Evolutionary conservation across 2,797 vertebrate genomes (phyloP), one percentile per base, ranked within the genome.

Genomic region (Lutra lutra): DNA sequence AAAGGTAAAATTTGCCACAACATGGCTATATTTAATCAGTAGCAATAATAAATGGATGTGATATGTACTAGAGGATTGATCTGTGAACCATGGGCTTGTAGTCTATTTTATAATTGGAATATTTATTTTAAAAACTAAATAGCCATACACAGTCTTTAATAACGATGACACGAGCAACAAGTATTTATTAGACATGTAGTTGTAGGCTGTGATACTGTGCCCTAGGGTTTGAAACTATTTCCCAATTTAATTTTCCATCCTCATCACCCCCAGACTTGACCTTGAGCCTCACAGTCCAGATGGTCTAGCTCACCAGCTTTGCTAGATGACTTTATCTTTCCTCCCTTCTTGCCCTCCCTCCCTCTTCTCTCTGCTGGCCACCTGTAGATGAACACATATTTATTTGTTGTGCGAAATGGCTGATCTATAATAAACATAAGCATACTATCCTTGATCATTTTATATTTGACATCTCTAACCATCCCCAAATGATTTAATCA

Each of bases 81-180:
- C 40, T 96, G 35, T 35, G 7, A 80, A 73, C 10, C 51, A 13
- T 48, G 7, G 32, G 15, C 25, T 91, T 84, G 2, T 14, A 29
- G 7, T 60, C 58, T 92, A 32, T 72, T 79, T 92, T 94, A 40
- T 93, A 73, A 73, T 46, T 87, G 51, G n/a, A 85, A 54, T 89
- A 58, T 46, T 94, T 92, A 89, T 89, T 94, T 87, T 58, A 68
- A 79, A 95, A 94, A 51, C n/a, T 95, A 91, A 86, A 79, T 12
- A 72, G 38, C 25, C 64, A 46, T 23, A 70, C 73, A 89, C 21
- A 32, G 17, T 2, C 17, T 46, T 77, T 83, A 58, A 64, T 58
- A 75, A 10, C 9, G 77, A 51, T 54, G 38, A 43, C 4, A 56
- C 0, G 4, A 70, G 43, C 23, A n/a, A 21, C 14, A 79, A 18